Conservation (phyloP, 2,113 vertebrate species). For the Brevimyrus niger region DNA sequence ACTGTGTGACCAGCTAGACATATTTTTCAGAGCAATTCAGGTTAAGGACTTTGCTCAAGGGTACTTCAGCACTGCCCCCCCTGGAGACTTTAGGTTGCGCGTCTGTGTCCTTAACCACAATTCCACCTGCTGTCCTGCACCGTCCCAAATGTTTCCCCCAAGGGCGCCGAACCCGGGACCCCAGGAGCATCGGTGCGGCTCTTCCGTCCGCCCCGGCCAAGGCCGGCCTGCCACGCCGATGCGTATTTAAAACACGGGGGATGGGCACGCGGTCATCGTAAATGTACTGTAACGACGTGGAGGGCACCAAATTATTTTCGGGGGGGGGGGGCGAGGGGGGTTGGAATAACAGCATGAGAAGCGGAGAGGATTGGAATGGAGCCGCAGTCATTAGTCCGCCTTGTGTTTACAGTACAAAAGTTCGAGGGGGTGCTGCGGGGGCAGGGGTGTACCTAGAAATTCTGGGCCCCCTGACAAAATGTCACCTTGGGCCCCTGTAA, state of each 20-base stretch:
- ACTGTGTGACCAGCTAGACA: neutral
- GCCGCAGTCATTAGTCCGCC: neutral
- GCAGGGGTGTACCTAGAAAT: neutral
- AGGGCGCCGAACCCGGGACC: neutral
- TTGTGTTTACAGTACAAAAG: neutral
- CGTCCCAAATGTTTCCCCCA: neutral
- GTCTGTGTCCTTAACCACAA: neutral
- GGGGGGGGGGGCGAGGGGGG: neutral
- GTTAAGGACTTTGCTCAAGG: conserved; percentile 1
- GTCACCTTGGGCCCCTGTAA: neutral
- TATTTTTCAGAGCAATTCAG: neutral
- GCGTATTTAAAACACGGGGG: neutral
- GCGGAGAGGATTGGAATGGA: neutral
- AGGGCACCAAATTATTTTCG: neutral
- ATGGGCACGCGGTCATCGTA: neutral
- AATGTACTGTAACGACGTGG: neutral
- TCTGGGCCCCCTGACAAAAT: neutral
- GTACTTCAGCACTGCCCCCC: neutral
- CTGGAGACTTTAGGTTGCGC: neutral
- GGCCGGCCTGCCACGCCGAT: neutral
- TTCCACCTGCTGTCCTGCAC: neutral
- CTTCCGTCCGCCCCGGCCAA: neutral
- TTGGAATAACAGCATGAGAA: neutral
- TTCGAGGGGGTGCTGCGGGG: neutral
- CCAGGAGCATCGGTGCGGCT: neutral